Conservation (phyloP, 1,140 invertebrate species). For the Olivierus martensii region DNA sequence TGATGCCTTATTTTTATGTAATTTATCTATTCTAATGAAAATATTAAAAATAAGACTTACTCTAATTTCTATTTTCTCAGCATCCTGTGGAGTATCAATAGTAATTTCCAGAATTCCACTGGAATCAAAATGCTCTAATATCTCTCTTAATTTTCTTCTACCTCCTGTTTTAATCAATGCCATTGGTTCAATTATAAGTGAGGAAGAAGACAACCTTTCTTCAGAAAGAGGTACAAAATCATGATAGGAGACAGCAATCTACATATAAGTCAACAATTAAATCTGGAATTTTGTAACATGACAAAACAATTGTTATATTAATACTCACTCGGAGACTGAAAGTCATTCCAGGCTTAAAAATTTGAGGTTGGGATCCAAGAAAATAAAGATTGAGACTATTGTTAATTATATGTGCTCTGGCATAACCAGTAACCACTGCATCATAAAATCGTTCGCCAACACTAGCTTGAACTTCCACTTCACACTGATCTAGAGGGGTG, state of each 20-base stretch:
- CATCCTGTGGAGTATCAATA: slow-evolving; percentile 27
- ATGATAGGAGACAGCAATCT: slow-evolving; percentile 27
- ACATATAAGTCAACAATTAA: too few species aligned
- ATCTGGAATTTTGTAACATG: too few species aligned
- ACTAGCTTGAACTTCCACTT: slow-evolving; percentile 22
- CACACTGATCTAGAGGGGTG: slow-evolving; percentile 21
- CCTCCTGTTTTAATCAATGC: slow-evolving; percentile 17
- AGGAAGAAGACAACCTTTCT: slow-evolving; percentile 23
- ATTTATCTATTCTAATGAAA: too few species aligned
- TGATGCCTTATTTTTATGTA: too few species aligned
- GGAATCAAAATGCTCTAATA: slow-evolving; percentile 13
- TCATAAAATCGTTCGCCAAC: slow-evolving; percentile 29
- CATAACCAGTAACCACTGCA: slow-evolving; percentile 28
- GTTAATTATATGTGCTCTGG: slow-evolving; percentile 37
- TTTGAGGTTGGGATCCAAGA: slow-evolving; percentile 35
- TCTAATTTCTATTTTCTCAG: slow-evolving; percentile 20
- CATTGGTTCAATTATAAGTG: slow-evolving; percentile 20
- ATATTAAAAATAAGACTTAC: too few species aligned
- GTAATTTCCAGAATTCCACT: slow-evolving; percentile 26
- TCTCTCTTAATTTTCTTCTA: slow-evolving; percentile 2
- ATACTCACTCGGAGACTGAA: slow-evolving; percentile 36
- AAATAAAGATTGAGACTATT: slow-evolving; percentile 35
- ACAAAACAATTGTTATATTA: too few species aligned
- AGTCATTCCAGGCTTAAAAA: slow-evolving; percentile 43
- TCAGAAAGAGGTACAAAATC: slow-evolving; percentile 24